Evolutionary conservation across 2,888 invertebrate species (phyloP).

Genomic region (Scaptomyza reducta): DNA sequence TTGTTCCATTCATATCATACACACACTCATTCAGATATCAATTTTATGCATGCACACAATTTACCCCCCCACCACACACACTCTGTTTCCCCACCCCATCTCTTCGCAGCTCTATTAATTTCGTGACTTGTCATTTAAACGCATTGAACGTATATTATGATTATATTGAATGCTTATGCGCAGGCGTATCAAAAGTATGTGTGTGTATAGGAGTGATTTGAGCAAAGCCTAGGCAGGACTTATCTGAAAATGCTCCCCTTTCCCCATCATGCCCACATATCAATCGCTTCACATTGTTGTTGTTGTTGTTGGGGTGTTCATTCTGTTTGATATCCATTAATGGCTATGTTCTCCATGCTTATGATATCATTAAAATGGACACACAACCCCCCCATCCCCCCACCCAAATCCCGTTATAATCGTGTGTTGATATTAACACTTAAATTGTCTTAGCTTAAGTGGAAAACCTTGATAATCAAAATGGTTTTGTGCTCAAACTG

Average conservation of each 20-base stretch:
- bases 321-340: slow-evolving; percentile 64
- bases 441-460: slow-evolving; percentile 34
- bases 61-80: background rate
- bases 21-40: slow-evolving; percentile 58
- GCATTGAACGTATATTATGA: slow-evolving; percentile 46
- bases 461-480: slow-evolving; percentile 21
- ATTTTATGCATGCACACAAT: slow-evolving; percentile 63
- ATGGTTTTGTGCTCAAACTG: slow-evolving; percentile 7
- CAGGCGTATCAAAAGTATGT: slow-evolving; percentile 28
- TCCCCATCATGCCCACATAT: background rate
- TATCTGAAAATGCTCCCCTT: slow-evolving; percentile 35
- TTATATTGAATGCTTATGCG: slow-evolving; percentile 24
- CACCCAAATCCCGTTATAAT: slow-evolving; percentile 19
- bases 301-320: slow-evolving; percentile 40
- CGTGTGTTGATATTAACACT: slow-evolving; percentile 37
- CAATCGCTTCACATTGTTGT: slow-evolving; percentile 16
- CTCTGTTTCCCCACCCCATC: background rate
- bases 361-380: slow-evolving; percentile 61
- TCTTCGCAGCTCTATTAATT: slow-evolving; percentile 13
- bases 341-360: slow-evolving; percentile 63
- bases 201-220: slow-evolving; percentile 32
- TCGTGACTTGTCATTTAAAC: slow-evolving; percentile 16
- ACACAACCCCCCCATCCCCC: slow-evolving; percentile 6
- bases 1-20: background rate
- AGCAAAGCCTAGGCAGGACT: slow-evolving; percentile 47